These are phyloP conservation scores for Montifringilla adamsi DNA, from an alignment of 2,113 vertebrate species.

Conservation along the genomic window DNA sequence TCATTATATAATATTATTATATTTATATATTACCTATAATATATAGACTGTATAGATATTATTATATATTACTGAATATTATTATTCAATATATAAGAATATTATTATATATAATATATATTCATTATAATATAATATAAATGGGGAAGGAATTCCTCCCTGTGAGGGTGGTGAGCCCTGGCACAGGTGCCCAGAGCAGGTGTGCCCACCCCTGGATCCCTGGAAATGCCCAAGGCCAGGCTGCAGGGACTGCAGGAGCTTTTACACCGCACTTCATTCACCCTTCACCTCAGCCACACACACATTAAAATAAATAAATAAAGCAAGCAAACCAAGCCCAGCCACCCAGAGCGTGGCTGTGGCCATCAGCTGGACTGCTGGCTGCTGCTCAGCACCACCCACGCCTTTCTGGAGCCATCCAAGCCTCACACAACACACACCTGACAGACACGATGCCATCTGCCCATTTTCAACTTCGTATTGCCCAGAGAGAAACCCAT, in stretches of 20 bases:
- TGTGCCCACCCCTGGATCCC: not conserved
- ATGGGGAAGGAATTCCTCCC: not conserved
- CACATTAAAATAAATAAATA: not conserved
- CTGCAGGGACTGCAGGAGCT: not conserved
- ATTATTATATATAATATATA: no score
- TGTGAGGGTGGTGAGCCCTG: no score
- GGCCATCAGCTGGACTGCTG: not conserved
- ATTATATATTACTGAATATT: no score
- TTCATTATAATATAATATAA: no score
- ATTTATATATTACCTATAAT: no score
- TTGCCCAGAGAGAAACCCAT: not conserved
- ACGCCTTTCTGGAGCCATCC: no score
- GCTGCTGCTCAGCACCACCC: not conserved
- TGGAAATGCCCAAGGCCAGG: not conserved
- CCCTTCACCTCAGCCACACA: not conserved
- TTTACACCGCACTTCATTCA: not conserved
- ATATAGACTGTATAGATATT: no score
- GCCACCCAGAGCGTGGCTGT: not conserved
- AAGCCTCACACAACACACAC: not conserved
- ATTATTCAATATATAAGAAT: no score
- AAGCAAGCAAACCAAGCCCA: not conserved
- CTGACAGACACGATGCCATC: rapidly evolving
- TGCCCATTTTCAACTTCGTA: not conserved
- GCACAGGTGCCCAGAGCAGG: not conserved
- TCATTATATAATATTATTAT: no score